Evolutionary conservation across 1,140 invertebrate genomes (phyloP).

Genomic region (Calliopsis andreniformis): DNA sequence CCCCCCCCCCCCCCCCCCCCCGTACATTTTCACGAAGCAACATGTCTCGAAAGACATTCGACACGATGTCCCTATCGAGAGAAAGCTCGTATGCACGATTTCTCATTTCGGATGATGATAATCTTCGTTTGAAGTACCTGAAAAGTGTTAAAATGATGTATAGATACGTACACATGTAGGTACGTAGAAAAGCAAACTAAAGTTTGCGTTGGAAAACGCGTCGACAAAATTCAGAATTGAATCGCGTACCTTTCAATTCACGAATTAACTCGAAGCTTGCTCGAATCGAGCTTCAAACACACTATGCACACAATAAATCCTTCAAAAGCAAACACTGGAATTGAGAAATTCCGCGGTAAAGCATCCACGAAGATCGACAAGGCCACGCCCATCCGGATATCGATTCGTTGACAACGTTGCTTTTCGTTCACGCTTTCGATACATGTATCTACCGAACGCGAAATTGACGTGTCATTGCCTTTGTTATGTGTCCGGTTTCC

Average conservation of each 20-base stretch:
- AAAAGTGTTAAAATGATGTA: too few species aligned
- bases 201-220: not conserved
- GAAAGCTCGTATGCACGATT: too few species aligned
- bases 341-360: constrained; percentile 52
- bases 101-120: too few species aligned
- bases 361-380: constrained; percentile 62
- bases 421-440: constrained; percentile 56
- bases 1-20: too few species aligned
- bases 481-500: too few species aligned
- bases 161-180: too few species aligned
- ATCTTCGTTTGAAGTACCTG: too few species aligned
- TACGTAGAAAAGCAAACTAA: not conserved
- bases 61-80: too few species aligned
- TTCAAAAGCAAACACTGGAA: constrained; percentile 36
- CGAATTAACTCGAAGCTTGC: not conserved
- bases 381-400: constrained; percentile 69
- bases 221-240: too few species aligned
- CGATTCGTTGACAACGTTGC: constrained; percentile 69
- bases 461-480: constrained; percentile 1
- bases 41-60: too few species aligned
- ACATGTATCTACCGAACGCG: constrained; percentile 42
- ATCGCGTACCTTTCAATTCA: not conserved
- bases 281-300: not conserved
- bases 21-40: too few species aligned
- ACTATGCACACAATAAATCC: too few species aligned